Percentiles rank a stretch among this genome's conserved stretches.
These are phyloP conservation scores for Burhinus oedicnemus DNA, from an alignment of 2,113 vertebrate species.

Conservation along the genomic window DNA sequence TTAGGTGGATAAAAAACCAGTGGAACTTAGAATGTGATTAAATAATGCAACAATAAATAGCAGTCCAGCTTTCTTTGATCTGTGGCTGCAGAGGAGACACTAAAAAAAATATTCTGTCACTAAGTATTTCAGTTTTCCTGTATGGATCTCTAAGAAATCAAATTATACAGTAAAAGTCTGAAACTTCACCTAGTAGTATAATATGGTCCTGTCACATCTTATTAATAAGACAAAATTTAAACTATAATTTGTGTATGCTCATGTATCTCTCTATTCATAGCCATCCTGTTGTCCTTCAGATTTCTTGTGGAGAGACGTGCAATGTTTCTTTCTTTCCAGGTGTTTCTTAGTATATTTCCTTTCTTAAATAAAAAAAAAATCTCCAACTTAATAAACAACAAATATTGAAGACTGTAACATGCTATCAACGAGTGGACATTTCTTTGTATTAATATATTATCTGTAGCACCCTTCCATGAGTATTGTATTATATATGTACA, in stretches of 20 bases:
- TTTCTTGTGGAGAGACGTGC: not conserved
- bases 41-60: slow-evolving; percentile 43
- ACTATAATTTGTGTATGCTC: slow-evolving; percentile 13
- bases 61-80: slow-evolving; percentile 38
- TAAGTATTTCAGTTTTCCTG: slow-evolving; percentile 55
- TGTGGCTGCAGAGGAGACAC: not conserved
- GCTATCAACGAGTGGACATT: not conserved
- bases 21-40: slow-evolving; percentile 28
- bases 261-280: slow-evolving; percentile 43
- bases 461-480: not conserved
- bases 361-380: not conserved
- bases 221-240: slow-evolving; percentile 61
- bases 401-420: not conserved
- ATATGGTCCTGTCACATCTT: slow-evolving; percentile 23
- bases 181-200: slow-evolving; percentile 48
- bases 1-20: slow-evolving; percentile 19
- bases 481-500: not conserved
- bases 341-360: not conserved
- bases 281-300: not conserved
- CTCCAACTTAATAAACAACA: not conserved
- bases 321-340: not conserved
- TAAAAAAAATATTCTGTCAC: slow-evolving; percentile 16
- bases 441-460: not conserved
- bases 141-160: slow-evolving; percentile 33
- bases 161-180: slow-evolving; percentile 38